phyloP scores from a whole-genome alignment of 1,140 invertebrate species.

The Drosophila nebulosa region DNA sequence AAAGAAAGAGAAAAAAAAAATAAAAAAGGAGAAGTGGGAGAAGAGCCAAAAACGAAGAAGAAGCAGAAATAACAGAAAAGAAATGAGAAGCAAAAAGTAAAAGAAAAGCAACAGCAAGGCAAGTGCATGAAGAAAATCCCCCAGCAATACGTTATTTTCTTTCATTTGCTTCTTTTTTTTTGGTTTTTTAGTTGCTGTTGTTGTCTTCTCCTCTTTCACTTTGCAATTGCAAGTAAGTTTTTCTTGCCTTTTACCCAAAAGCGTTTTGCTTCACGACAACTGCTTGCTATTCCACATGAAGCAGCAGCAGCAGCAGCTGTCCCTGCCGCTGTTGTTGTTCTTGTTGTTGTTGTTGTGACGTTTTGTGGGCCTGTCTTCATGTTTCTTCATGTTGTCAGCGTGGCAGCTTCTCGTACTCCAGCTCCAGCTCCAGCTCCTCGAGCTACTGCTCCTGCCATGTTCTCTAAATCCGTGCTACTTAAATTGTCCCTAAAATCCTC shows the following conservation, averaged over 20 bases:
- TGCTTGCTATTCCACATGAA: slow-evolving; percentile 63
- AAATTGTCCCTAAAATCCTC: slow-evolving; percentile 79
- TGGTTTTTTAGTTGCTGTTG: slow-evolving; percentile 13
- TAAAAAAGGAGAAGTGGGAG: background rate
- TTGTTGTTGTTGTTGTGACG: slow-evolving; percentile 40
- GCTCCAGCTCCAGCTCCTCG: slow-evolving; percentile 7
- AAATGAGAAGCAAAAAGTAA: slow-evolving; percentile 22
- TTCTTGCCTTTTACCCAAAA: slow-evolving; percentile 14
- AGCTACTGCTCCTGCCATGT: slow-evolving; percentile 40
- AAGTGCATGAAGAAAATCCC: slow-evolving; percentile 30
- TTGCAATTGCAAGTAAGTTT: slow-evolving; percentile 46
- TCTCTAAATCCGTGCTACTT: slow-evolving; percentile 78
- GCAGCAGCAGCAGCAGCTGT: slow-evolving; percentile 12
- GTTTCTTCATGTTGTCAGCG: slow-evolving; percentile 61
- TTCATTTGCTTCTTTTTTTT: slow-evolving; percentile 5
- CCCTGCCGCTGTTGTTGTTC: slow-evolving; percentile 10
- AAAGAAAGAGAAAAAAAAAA: slow-evolving; percentile 22
- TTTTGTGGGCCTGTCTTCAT: slow-evolving; percentile 64
- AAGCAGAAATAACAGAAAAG: slow-evolving; percentile 6
- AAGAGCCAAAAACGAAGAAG: background rate
- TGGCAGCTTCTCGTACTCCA: slow-evolving; percentile 14
- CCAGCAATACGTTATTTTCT: slow-evolving; percentile 47
- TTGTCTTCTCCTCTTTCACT: slow-evolving; percentile 18
- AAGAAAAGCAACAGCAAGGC: background rate
- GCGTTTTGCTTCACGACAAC: slow-evolving; percentile 36